Base-by-base conservation (phyloP, 92 coral and sea anemone genomes). In the Paragorgia papillata region DNA sequence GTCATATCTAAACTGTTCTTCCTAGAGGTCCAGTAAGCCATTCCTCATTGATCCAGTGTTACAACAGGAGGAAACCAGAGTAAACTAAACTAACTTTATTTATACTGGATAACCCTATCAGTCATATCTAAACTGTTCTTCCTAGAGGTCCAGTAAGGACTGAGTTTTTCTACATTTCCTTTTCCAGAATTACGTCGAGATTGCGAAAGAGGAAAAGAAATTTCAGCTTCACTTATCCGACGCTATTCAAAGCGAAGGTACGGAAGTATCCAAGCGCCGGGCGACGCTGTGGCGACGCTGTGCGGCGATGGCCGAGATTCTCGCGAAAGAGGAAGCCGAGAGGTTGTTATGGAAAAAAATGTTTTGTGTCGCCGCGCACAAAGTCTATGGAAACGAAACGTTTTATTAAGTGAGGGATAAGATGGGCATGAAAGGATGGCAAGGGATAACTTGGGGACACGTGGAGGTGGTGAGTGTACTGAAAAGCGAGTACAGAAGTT, bases 271-370 rank as follows among this genome's bases (percentile, higher is more conserved):
- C 31, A 60, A 82, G 4, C 85, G 99, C 3, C 84, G 96, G 78
- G 99, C 99, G 24, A 89, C 92, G 58, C 40, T 95, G 50, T 90
- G 92, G 92, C 89, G 99, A 41, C 75, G 99, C 20, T 95, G 99
- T 66, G 97, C 99, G 17, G 91, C 91, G 61, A 95, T 89, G 99
- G 90, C 99, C 9, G 99, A 91, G 58, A 88, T 89, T 19, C 79
- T 95, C 17, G 97, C 92, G 7, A 92, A 87, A 31, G 99, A 95
- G 63, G 97, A 91, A 39, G 82, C 99, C 18, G 90, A 89, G 32
- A 73, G 84, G n/a, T 34, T 73, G 19, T 51, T 91, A 43, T 95
- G 97, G 97, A 88, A 84, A 61, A 85, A 79, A 27, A 82, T 69
- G 75, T 87, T 79, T 69, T 84, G 90, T 46, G 90, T 82, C 9